These are phyloP conservation scores for Cotesia typhae DNA, from an alignment of 1,140 invertebrate species.

Conservation along the genomic window DNA sequence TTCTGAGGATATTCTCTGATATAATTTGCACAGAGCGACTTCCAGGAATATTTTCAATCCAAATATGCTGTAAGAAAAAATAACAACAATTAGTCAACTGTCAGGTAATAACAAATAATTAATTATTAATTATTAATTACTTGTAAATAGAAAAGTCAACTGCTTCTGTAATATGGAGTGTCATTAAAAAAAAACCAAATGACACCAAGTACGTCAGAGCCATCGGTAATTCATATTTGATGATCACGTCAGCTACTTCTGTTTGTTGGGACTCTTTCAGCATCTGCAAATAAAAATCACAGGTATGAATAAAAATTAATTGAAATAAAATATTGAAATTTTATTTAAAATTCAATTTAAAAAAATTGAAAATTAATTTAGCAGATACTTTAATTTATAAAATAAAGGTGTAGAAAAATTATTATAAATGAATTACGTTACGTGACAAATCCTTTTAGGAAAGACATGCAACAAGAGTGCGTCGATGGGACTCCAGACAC, in stretches of 20 bases:
- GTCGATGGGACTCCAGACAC: constrained; percentile 54
- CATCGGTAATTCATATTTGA: constrained; percentile 38
- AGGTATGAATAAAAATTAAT: no score
- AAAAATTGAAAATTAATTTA: no score
- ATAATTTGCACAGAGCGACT: not conserved
- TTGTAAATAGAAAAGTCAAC: constrained; percentile 43
- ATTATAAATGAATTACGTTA: constrained; percentile 42
- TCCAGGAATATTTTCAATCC: constrained; percentile 38
- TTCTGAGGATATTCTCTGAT: constrained; percentile 18
- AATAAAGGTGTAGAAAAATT: constrained; percentile 3
- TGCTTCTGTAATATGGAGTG: constrained; percentile 46
- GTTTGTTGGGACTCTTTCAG: constrained; percentile 26
- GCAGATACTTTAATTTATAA: no score
- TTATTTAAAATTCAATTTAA: no score
- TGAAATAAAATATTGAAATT: no score
- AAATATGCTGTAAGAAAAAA: constrained; percentile 40
- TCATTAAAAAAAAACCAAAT: constrained; percentile 41
- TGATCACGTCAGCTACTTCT: constrained; percentile 37
- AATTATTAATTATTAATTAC: constrained; percentile 33
- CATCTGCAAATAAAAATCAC: constrained; percentile 7
- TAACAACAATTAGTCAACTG: not conserved
- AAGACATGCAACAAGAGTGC: constrained; percentile 44
- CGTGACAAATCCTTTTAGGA: constrained; percentile 43
- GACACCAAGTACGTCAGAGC: constrained; percentile 41
- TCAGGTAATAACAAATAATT: not conserved